phyloP scores from a whole-genome alignment of 2,888 invertebrate species.

The Trilocha varians region DNA sequence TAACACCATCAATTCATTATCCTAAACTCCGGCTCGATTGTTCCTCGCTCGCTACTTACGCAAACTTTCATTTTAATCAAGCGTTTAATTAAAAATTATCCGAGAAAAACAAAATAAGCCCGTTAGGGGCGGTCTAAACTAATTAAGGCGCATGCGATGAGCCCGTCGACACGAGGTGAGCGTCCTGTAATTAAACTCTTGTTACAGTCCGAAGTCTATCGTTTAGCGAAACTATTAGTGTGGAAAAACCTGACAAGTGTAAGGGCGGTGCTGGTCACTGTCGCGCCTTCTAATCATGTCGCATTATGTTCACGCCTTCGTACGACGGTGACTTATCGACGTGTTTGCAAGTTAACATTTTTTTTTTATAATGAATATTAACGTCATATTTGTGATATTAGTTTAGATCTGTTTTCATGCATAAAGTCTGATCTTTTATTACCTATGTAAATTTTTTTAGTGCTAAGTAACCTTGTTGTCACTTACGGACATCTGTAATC shows the following conservation, averaged over 20 bases:
- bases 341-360: neutral
- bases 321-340: neutral
- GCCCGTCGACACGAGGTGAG: constrained; percentile 63
- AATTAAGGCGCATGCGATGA: constrained; percentile 71
- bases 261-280: constrained; percentile 19
- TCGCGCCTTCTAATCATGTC: neutral
- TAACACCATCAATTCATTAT: constrained; percentile 74
- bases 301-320: neutral
- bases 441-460: too few species aligned
- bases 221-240: constrained; percentile 58
- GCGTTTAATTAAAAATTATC: constrained; percentile 75
- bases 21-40: constrained; percentile 72
- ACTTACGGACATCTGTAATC: too few species aligned
- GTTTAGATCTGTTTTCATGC: too few species aligned
- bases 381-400: too few species aligned
- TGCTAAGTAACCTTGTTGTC: too few species aligned
- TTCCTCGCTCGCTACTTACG: constrained; percentile 72
- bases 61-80: constrained; percentile 75
- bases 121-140: constrained; percentile 69
- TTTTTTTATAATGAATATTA: neutral
- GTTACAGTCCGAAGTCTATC: constrained; percentile 54
- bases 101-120: constrained; percentile 74
- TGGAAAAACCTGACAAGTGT: constrained; percentile 51
- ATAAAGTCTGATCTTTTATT: too few species aligned
- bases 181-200: constrained; percentile 64